These are phyloP conservation scores for Alcedo quadribrachys DNA, from an alignment of 2,797 vertebrate species.

Conservation along the genomic window DNA sequence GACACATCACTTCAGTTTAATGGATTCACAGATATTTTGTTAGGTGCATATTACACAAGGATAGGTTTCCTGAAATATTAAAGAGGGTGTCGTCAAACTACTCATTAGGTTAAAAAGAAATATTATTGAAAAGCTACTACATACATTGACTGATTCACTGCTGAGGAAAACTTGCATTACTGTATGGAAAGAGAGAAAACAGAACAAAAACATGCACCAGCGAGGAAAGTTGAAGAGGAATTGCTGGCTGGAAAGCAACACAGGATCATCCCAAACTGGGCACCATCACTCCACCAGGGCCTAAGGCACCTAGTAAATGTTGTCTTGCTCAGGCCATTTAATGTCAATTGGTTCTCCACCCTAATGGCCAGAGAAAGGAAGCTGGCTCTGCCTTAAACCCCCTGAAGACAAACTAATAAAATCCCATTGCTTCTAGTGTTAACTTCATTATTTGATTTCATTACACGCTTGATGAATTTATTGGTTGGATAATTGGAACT, in stretches of 20 bases:
- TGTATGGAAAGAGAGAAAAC: background rate
- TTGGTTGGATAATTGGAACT: background rate
- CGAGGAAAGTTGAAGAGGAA: background rate
- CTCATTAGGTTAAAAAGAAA: background rate
- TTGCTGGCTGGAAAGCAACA: background rate
- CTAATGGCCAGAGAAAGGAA: fast-evolving
- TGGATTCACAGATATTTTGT: background rate
- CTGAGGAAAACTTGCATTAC: background rate
- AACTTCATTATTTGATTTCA: background rate
- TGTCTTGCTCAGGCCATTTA: background rate
- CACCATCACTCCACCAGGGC: fast-evolving
- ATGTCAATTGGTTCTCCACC: background rate
- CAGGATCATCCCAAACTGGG: fast-evolving
- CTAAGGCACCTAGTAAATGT: background rate
- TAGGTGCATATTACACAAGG: background rate
- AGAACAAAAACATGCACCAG: background rate
- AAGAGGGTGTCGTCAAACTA: background rate
- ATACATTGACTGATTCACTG: background rate
- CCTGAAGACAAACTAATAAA: background rate
- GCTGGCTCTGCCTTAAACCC: background rate
- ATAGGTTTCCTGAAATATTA: background rate
- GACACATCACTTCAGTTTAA: background rate
- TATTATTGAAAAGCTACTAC: background rate
- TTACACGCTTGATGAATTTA: background rate
- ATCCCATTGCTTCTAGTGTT: background rate